Evolutionary conservation across 1,140 invertebrate genomes (phyloP), one percentile per base, ranked within the genome.

Genomic region (Penaeus vannamei): DNA sequence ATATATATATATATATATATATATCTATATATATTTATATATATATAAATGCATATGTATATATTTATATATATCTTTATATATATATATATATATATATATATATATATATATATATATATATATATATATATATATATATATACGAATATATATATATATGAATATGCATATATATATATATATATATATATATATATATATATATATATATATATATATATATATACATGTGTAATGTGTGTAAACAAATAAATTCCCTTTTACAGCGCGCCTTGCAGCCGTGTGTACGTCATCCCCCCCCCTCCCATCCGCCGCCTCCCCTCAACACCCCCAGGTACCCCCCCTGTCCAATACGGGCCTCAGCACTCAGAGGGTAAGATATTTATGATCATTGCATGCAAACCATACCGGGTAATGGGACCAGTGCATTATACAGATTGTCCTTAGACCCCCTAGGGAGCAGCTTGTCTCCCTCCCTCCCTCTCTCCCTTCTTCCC

Each of bases 221-320:
- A 80, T 80, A 80, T 80, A n/a, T n/a, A n/a, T n/a, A n/a, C n/a
- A n/a, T n/a, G n/a, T n/a, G 42, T 79, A 12, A 79, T 79, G 32
- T 79, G 42, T 79, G 42, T 79, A 79, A 29, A 79, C 42, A 79
- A 29, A 80, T 81, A 81, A n/a, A 59, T 59, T 42, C 0, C 42
- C 42, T 26, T n/a, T 72, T 29, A 26, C 5, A 20, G 2, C 1
- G 29, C 5, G 36, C 36, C 36, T 36, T 36, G 36, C 36, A 36
- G 36, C 36, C 36, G 36, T 5, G 36, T 36, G 36, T 5, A 36
- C 36, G 36, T 26, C 29, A 12, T 29, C 26, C 17, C 46, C 46
- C 20, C 53, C 14, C 12, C 79, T 23, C 5, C n/a, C 36, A 14
- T 23, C 46, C 19, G 23, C 14, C 36, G 12, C n/a, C 14, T 36